Evolutionary conservation across 1,140 invertebrate genomes (phyloP), one percentile per base, ranked within the genome.

Genomic region (Drosophila leontia): DNA sequence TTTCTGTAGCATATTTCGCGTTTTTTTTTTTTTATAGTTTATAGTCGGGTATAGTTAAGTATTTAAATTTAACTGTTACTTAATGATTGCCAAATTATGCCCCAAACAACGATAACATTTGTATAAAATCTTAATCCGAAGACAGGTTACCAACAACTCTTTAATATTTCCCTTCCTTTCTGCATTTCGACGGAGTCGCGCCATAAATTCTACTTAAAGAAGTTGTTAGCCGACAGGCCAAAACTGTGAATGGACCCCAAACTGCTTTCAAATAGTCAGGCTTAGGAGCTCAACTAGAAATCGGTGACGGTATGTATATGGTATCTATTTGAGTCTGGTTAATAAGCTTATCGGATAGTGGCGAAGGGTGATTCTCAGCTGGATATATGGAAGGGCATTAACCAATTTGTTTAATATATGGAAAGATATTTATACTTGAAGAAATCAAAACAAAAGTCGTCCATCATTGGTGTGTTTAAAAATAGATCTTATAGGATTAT

Each of bases 151-250:
- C 34, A 79, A 62, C 61, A 57, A 55, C 45, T 60, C 39, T 82
- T 53, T 71, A 47, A 51, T 51, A 51, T 48, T 59, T 57, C 68
- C 74, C 61, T 42, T 61, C 53, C 81, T 58, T 74, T 79, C 56
- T 50, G 62, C 56, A 64, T 72, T 51, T 65, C 58, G 19, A 55
- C 57, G 50, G 59, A 9, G 47, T 64, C 59, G 62, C 50, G 47
- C 34, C 85, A 90, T 87, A 90, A 90, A 88, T 87, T 87, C 63
- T 60, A 78, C 85, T 90, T 87, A 87, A 72, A 90, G 79, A 90
- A 90, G 84, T 84, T 80, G 80, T 90, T 63, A 78, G 68, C 61
- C 80, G 83, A 87, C 80, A 83, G 80, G 50, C 37, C 42, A 15
- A 72, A 71, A 47, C 71, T 78, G 80, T 88, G 80, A 87, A 88